Percentiles rank a stretch among this genome's conserved stretches.
phyloP scores from a whole-genome alignment of 2,113 vertebrate species.

The Irena cyanogastra region DNA sequence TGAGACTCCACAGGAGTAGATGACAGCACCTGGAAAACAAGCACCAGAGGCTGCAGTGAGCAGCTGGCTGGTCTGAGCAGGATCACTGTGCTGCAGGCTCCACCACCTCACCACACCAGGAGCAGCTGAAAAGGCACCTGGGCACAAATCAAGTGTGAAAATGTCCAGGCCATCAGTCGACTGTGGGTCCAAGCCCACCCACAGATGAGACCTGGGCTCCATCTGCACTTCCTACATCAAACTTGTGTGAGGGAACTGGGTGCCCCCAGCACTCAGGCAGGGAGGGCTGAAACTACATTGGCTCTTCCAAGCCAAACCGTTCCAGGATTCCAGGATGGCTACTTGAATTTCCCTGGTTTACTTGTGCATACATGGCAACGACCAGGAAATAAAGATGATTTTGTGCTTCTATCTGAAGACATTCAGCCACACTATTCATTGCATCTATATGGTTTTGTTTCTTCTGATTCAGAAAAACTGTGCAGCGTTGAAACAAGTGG shows the following conservation, averaged over 20 bases:
- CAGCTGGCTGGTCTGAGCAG: background rate
- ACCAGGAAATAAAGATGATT: background rate
- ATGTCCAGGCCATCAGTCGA: background rate
- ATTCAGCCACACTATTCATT: background rate
- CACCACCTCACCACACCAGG: background rate
- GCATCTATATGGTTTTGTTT: background rate
- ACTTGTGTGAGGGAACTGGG: background rate
- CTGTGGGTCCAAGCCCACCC: background rate
- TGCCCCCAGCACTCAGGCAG: background rate
- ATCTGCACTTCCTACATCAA: background rate
- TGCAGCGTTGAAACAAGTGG: background rate
- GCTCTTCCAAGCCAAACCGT: background rate
- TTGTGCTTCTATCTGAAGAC: background rate
- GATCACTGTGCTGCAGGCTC: background rate
- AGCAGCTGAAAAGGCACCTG: background rate
- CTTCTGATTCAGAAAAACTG: background rate
- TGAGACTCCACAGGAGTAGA: background rate
- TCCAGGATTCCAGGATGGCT: background rate
- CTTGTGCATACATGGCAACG: background rate
- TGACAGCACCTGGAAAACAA: slow-evolving; percentile 20
- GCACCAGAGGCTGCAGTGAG: background rate
- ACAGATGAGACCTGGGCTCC: background rate
- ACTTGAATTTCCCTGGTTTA: background rate
- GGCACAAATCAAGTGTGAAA: background rate
- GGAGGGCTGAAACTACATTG: background rate